Conservation (phyloP, 2,888 invertebrate genomes). For the Aromia moschata region DNA sequence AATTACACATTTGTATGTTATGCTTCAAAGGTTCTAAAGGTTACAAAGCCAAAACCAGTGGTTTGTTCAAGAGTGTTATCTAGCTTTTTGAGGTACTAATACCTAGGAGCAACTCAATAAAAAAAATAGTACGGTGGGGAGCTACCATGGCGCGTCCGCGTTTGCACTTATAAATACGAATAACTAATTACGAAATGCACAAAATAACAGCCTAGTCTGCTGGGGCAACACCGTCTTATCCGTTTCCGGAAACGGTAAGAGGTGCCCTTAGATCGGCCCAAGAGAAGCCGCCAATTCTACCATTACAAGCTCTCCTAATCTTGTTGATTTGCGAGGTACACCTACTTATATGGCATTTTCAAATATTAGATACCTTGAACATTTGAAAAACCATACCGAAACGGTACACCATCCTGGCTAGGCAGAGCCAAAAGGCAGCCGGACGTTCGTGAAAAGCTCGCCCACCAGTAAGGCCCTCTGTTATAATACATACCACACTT, state of each 20-base stretch:
- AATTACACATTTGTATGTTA: no score
- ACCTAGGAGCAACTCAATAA: no score
- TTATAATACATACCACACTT: no score
- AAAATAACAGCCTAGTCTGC: slow-evolving; percentile 60
- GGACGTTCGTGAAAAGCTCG: not conserved
- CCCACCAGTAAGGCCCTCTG: no score
- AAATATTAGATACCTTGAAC: slow-evolving; percentile 40
- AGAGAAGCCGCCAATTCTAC: slow-evolving; percentile 55
- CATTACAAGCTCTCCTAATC: slow-evolving; percentile 46
- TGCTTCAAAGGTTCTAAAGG: no score
- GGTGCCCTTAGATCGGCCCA: slow-evolving; percentile 51
- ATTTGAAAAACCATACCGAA: slow-evolving; percentile 45
- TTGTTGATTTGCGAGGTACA: slow-evolving; percentile 57
- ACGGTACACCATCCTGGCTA: slow-evolving; percentile 26
- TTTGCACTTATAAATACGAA: slow-evolving; percentile 55
- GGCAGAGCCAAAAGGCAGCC: slow-evolving; percentile 7
- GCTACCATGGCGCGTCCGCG: no score
- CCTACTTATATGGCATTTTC: slow-evolving; percentile 51
- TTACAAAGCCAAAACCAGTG: no score
- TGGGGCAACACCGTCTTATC: slow-evolving; percentile 55
- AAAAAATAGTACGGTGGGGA: no score
- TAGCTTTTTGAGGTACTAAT: no score
- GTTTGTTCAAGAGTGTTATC: no score
- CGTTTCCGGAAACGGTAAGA: slow-evolving; percentile 61
- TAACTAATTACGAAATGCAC: slow-evolving; percentile 56